phyloP scores from a whole-genome alignment of 2,113 vertebrate genomes.

The Paraplagusia blochii region DNA sequence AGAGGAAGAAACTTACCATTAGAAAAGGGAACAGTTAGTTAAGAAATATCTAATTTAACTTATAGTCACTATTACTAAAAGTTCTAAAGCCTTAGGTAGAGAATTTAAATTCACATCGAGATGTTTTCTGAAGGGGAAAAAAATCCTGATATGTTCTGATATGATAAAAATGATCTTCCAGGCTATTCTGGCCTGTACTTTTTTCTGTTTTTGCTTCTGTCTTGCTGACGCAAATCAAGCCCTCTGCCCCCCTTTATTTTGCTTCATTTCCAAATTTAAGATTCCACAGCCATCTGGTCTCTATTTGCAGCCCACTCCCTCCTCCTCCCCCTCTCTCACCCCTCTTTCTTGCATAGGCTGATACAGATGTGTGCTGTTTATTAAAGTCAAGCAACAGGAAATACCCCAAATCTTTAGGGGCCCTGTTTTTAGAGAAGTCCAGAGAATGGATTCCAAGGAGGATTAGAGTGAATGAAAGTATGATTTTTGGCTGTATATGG shows the following conservation, averaged over 20 bases:
- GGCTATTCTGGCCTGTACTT: slow-evolving; percentile 2
- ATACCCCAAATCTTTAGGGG: slow-evolving; percentile 78
- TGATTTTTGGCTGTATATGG: slow-evolving; percentile 38
- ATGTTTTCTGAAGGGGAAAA: too few relatives aligned
- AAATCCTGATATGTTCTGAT: too few relatives aligned
- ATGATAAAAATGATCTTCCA: not conserved
- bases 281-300: slow-evolving; percentile 76
- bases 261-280: slow-evolving; percentile 52
- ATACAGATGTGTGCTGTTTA: slow-evolving; percentile 81
- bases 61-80: too few relatives aligned
- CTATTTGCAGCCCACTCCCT: slow-evolving; percentile 60
- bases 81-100: too few relatives aligned
- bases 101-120: too few relatives aligned
- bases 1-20: too few relatives aligned
- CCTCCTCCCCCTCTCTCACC: slow-evolving; percentile 22
- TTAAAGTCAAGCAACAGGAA: slow-evolving; percentile 80
- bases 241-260: slow-evolving; percentile 20
- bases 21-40: too few relatives aligned
- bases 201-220: slow-evolving; percentile 26
- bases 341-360: slow-evolving; percentile 56
- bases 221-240: slow-evolving; percentile 48
- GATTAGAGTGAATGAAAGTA: slow-evolving; percentile 1
- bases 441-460: slow-evolving; percentile 27
- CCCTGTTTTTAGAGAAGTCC: slow-evolving; percentile 41
- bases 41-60: too few relatives aligned